phyloP scores from a whole-genome alignment of 2,888 invertebrate species.

The Masnerella sp. region DNA sequence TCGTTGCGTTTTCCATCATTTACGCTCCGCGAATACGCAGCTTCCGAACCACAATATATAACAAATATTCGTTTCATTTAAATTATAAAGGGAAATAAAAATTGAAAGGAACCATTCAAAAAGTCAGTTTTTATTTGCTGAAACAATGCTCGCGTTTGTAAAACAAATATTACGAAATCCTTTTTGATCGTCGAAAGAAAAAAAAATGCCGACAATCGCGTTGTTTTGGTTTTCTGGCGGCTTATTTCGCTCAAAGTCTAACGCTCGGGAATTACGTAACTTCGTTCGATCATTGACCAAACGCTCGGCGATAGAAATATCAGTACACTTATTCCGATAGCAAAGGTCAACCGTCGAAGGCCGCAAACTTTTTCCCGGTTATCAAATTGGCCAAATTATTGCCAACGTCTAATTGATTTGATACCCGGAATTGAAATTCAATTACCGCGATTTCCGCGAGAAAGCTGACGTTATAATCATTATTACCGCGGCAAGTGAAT shows the following conservation, averaged over 20 bases:
- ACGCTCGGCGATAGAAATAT: conserved; percentile 23
- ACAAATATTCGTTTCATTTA: too few species aligned
- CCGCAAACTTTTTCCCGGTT: conserved; percentile 1
- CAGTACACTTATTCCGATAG: conserved; percentile 21
- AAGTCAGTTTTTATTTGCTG: too few species aligned
- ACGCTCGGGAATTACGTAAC: conserved; percentile 30
- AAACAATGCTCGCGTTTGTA: conserved; percentile 22
- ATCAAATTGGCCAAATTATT: not conserved
- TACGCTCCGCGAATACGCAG: not conserved
- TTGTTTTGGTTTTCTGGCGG: conserved; percentile 13
- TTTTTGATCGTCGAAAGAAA: not conserved
- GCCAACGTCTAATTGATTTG: not conserved
- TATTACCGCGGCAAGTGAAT: too few species aligned
- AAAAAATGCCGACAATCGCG: conserved; percentile 4
- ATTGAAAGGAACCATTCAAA: too few species aligned
- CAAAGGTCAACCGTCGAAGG: conserved; percentile 26
- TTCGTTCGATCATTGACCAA: conserved; percentile 34
- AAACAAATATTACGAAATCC: conserved; percentile 18
- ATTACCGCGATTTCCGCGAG: too few species aligned
- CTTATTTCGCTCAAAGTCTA: conserved; percentile 30
- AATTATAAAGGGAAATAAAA: too few species aligned
- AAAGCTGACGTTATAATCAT: too few species aligned
- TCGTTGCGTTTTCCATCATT: conserved; percentile 6
- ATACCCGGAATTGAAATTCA: too few species aligned
- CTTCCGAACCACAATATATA: too few species aligned